Evolutionary conservation across 2,113 vertebrate genomes (phyloP), one percentile per base, ranked within the genome.

Genomic region (Triplophysa siluroides): DNA sequence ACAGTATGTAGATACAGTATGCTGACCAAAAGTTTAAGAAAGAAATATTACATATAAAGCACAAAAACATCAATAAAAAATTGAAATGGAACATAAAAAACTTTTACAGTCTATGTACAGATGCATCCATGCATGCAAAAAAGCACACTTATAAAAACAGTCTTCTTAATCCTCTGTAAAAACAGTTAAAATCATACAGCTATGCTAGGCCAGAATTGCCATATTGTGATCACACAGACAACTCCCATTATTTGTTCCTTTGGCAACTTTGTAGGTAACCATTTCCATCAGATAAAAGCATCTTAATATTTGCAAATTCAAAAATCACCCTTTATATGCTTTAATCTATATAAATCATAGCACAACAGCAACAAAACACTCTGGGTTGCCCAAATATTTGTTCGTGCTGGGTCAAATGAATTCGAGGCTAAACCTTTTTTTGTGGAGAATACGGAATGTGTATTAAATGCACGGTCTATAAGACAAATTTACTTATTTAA

Each of bases 341-440:
- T 7, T 94, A 18, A 18, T 54, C 8, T 10, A 93, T 92, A 92
- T 93, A 94, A 19, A 95, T 94, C 93, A 92, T 92, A 94, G 91
- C 91, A 92, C 90, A 92, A 47, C 24, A 60, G 54, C 23, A 93
- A 90, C 92, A 90, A 26, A 24, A 12, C n/a, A 63, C 26, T 47
- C 21, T 58, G 38, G 2, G 4, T 56, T 72, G 52, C 29, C 54
- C 19, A 72, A 56, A 52, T 56, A 33, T n/a, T n/a, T 19, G 18
- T 56, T 71, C 21, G 7, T 3, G 19, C 24, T 3, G 12, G 21
- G 29, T 47, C 1, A 16, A 61, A 38, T 43, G 1, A 24, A 63
- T 73, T 43, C n/a, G 16, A 58, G 23, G 7, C 8, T 60, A 73
- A 60, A 14, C 8, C 2, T 19, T 9, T 38, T 71, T 72, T 72